Evolutionary conservation across 2,797 vertebrate genomes (phyloP), one percentile per base, ranked within the genome.

Genomic region (Esox lucius): DNA sequence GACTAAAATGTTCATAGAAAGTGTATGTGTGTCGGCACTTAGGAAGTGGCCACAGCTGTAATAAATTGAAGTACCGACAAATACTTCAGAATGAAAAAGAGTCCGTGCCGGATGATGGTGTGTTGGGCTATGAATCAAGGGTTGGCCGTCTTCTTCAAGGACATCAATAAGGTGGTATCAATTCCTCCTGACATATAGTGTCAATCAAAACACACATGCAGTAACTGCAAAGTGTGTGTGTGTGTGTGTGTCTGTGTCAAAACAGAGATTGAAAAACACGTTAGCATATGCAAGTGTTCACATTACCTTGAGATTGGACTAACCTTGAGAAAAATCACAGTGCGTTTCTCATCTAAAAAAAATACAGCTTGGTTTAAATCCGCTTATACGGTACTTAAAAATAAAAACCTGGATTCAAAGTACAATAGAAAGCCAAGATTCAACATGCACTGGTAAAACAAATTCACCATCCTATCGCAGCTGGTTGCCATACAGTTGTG

Each of bases 261-360:
- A 86, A 77, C 17, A 51, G 78, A 83, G 82, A 87, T 75, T 82
- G 82, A 75, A 80, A 82, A 76, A 84, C 78, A 33, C 83, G 86
- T 88, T 81, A 84, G 81, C 89, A 87, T 90, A 90, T 91, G 86
- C 89, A 87, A 89, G 89, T 91, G 86, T 84, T 85, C 84, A 81
- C 77, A 79, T 84, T 87, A 90, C 86, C 86, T 89, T 77, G 77
- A 81, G 90, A 86, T 90, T 85, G 46, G 9, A 24, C n/a, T 61
- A 61, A 61, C 56, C 56, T 61, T 61, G 56, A 61, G 9, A 61
- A 61, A 61, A 46, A 46, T 11, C 2, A 61, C 56, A 61, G 9
- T 24, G 22, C 11, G 22, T 24, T 61, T 12, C 22, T 22, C 56
- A 61, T 4, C 56, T 56, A 1, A 24, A 61, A 61, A 24, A 61